Conservation (phyloP, 92 coral and sea anemone species). For the Paramuricea clavata region DNA sequence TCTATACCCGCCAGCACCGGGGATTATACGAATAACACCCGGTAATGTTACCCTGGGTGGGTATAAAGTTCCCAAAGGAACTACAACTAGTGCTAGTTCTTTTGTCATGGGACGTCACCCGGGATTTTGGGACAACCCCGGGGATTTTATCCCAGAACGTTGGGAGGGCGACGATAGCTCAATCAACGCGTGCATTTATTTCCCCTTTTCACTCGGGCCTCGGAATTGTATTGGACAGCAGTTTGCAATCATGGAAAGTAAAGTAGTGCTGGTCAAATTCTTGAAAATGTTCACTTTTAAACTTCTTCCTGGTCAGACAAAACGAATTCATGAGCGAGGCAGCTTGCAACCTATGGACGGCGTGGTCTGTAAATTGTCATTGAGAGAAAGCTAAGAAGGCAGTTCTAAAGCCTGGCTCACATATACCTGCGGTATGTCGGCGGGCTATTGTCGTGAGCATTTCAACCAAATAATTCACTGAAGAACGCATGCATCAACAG, state of each 20-base stretch:
- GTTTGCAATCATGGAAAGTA: slow-evolving; percentile 68
- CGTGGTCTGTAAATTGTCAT: slow-evolving; percentile 20
- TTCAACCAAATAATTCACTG: too few relatives aligned
- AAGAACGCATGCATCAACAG: too few relatives aligned
- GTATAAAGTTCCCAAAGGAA: slow-evolving; percentile 68
- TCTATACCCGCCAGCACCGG: slow-evolving; percentile 93
- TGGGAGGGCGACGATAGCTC: slow-evolving; percentile 72
- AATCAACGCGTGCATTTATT: slow-evolving; percentile 71
- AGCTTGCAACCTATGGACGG: slow-evolving; percentile 49
- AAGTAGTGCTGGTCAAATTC: slow-evolving; percentile 37
- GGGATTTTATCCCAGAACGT: slow-evolving; percentile 82
- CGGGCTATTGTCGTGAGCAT: too few relatives aligned
- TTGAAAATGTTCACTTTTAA: background rate
- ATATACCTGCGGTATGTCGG: too few relatives aligned
- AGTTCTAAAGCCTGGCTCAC: too few relatives aligned
- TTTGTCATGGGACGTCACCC: slow-evolving; percentile 78
- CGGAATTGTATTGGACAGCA: slow-evolving; percentile 92
- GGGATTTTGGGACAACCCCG: slow-evolving; percentile 83
- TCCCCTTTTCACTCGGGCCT: slow-evolving; percentile 95
- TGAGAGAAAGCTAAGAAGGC: background rate
- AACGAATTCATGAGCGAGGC: slow-evolving; percentile 47
- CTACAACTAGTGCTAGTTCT: slow-evolving; percentile 69
- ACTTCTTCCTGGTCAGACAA: slow-evolving; percentile 43
- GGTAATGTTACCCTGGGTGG: slow-evolving; percentile 79
- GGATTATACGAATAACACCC: slow-evolving; percentile 72